Base-by-base conservation (phyloP, 2,888 invertebrate species). In the Augiades crinisus region DNA sequence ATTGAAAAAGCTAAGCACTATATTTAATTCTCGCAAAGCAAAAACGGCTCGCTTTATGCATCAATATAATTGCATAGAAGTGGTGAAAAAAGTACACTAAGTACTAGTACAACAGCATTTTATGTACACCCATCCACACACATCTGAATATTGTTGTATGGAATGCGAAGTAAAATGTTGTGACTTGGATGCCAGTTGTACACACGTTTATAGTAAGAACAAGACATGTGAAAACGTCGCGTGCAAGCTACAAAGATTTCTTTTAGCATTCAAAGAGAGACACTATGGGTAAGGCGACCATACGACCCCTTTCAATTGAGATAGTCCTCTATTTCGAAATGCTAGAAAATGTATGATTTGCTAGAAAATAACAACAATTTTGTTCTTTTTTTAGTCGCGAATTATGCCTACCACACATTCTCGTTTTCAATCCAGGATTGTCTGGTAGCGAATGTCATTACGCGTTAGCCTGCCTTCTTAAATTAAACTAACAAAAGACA, bases 201-300 rank as follows among this genome's bases (percentile, higher is more conserved):
- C 36, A 64, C 66, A 67, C 70, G 62, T 70, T 70, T 71, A 70
- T 59, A 64, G 60, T 58, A 56, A 59, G 57, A 53, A 59, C 63
- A 60, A 59, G 60, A 65, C 54, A 75, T 74, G 79, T 75, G 85
- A 87, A 86, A 87, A 74, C 78, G 70, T 82, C 74, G 86, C 86
- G 85, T 87, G 86, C 72, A 65, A 70, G 68, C 64, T 41, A 34
- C 34, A 56, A 63, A 80, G 85, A 84, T 85, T 88, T 88, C 87
- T 86, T 87, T 80, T 75, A 73, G 69, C 84, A 76, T 77, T 79
- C 81, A 82, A 79, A 78, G 76, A 79, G 81, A 83, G 74, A 81
- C 67, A 72, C 66, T 61, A 51, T 33, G 30, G 12, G n/a, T 30
- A 12, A 12, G 10, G 30, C 1, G 12, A 5, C 30, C 12, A 30